phyloP scores from a whole-genome alignment of 2,113 vertebrate genomes.

The Calidris pygmaea region DNA sequence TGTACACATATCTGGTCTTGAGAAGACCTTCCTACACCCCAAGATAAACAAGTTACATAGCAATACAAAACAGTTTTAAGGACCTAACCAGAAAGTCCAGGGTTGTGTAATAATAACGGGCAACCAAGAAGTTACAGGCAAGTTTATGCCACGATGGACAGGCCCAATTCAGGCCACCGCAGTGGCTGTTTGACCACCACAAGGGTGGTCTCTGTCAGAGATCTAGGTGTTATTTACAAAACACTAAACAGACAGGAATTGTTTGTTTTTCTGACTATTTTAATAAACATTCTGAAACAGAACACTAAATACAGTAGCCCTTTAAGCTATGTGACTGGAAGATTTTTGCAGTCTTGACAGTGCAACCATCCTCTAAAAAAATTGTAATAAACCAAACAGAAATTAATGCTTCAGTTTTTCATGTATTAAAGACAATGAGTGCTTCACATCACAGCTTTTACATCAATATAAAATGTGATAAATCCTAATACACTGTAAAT shows the following conservation, averaged over 20 bases:
- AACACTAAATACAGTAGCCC: neutral
- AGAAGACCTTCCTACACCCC: neutral
- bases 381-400: neutral
- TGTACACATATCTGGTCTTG: fast-evolving
- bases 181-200: neutral
- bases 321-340: neutral
- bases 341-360: neutral
- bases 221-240: neutral
- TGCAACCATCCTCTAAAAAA: neutral
- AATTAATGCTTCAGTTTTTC: neutral
- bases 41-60: neutral
- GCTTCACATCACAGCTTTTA: neutral
- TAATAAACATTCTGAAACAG: neutral
- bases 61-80: neutral
- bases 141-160: neutral
- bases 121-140: neutral
- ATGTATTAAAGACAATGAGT: neutral
- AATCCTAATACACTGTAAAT: neutral
- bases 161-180: fast-evolving
- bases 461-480: neutral
- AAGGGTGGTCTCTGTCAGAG: neutral
- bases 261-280: neutral
- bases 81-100: neutral
- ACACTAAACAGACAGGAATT: neutral
- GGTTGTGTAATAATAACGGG: neutral